phyloP scores from a whole-genome alignment of 2,797 vertebrate genomes.

The Fundulus diaphanus region DNA sequence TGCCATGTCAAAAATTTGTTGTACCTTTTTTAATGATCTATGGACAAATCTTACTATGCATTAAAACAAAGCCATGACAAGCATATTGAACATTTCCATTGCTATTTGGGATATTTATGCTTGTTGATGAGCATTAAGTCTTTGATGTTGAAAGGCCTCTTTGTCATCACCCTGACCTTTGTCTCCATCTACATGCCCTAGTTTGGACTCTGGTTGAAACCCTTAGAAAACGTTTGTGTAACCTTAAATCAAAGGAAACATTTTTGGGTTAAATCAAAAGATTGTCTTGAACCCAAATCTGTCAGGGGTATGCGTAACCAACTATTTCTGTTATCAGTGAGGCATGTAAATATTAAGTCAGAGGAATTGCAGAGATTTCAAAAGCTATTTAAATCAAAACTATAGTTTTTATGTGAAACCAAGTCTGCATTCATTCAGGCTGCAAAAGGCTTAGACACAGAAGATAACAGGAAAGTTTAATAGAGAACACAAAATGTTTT shows the following conservation, averaged over 20 bases:
- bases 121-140: no score
- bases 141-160: no score
- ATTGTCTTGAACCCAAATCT: background rate
- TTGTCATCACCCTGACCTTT: no score
- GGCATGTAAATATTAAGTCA: background rate
- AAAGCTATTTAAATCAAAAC: background rate
- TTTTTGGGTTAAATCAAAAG: background rate
- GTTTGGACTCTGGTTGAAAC: no score
- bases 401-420: background rate
- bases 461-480: background rate
- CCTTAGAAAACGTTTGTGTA: no score
- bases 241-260: no score
- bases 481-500: background rate
- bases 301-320: background rate
- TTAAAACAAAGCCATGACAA: background rate
- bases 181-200: no score
- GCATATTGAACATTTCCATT: background rate
- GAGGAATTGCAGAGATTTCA: background rate
- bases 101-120: background rate
- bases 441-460: background rate
- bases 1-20: no score
- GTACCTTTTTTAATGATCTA: background rate
- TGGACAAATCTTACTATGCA: background rate
- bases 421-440: background rate
- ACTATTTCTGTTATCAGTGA: background rate